Percentiles rank a stretch among this genome's conserved stretches.
Evolutionary conservation across 1,140 invertebrate species (phyloP).

Genomic region (Papilio helenus): DNA sequence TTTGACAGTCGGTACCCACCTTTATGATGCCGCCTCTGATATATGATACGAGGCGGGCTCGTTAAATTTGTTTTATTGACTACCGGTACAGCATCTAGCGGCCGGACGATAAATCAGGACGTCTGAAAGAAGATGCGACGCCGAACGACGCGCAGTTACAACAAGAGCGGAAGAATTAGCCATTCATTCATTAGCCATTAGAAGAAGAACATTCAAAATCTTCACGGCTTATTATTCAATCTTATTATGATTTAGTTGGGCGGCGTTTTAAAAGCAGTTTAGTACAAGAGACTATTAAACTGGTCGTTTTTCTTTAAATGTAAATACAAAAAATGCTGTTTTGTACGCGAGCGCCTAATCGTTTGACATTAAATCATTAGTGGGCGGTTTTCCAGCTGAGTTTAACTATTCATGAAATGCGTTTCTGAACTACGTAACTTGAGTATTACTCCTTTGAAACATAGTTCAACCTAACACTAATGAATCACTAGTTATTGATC

Average conservation of each 20-base stretch:
- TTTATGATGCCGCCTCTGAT: slow-evolving; percentile 81
- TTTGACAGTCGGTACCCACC: slow-evolving; percentile 79
- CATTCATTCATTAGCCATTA: no score
- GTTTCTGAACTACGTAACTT: no score
- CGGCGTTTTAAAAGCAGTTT: slow-evolving; percentile 71
- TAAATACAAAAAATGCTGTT: slow-evolving; percentile 64
- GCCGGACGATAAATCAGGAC: slow-evolving; percentile 69
- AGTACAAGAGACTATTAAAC: slow-evolving; percentile 75
- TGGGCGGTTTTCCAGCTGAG: no score
- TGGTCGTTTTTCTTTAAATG: slow-evolving; percentile 76
- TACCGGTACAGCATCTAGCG: slow-evolving; percentile 69
- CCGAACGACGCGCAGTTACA: slow-evolving; percentile 48
- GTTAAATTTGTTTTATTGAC: slow-evolving; percentile 81
- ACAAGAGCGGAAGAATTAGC: slow-evolving; percentile 71
- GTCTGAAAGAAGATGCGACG: slow-evolving; percentile 60
- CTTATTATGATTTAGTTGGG: slow-evolving; percentile 74
- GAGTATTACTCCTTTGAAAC: no score
- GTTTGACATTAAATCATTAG: slow-evolving; percentile 72
- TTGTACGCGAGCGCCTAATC: slow-evolving; percentile 69
- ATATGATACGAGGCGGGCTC: slow-evolving; percentile 73
- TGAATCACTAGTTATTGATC: no score
- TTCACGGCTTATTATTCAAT: slow-evolving; percentile 80
- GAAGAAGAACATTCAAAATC: slow-evolving; percentile 76
- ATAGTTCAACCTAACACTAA: no score
- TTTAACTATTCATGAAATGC: no score